Conservation (phyloP, 2,797 vertebrate species). For the Apodemus agrarius region DNA sequence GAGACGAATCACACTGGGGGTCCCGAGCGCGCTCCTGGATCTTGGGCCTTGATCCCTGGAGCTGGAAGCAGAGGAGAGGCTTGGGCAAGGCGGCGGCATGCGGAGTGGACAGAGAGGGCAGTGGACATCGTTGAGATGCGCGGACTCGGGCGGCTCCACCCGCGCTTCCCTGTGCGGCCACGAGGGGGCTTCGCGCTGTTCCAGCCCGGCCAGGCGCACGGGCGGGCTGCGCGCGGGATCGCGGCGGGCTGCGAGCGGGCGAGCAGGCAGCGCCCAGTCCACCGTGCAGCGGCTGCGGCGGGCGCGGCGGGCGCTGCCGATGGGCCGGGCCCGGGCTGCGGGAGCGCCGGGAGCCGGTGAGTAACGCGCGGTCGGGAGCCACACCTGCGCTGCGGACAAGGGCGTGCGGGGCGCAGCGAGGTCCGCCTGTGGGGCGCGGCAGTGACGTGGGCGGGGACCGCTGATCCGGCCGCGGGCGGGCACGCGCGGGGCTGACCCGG, state of each 20-base stretch:
- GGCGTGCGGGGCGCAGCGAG: background rate
- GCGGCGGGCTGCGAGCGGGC: background rate
- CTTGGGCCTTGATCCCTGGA: background rate
- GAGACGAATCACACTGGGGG: background rate
- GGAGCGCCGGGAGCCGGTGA: constrained; percentile 64
- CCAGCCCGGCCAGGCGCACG: background rate
- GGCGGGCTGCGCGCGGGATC: constrained; percentile 6
- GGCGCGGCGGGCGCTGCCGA: constrained; percentile 9
- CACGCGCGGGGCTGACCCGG: background rate
- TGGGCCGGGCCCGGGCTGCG: background rate
- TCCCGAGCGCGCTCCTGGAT: background rate
- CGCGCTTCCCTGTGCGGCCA: background rate
- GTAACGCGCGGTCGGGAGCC: background rate
- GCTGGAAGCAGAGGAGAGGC: background rate
- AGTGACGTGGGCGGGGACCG: background rate
- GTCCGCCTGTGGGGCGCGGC: background rate
- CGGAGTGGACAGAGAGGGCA: background rate
- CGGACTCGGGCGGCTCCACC: background rate
- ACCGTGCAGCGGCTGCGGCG: background rate
- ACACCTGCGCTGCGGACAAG: background rate
- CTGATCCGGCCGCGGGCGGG: background rate
- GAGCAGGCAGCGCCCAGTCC: background rate
- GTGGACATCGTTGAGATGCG: background rate
- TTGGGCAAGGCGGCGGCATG: background rate
- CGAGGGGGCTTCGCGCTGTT: constrained; percentile 56